Percentiles rank a stretch among this genome's conserved stretches.
phyloP scores from a whole-genome alignment of 1,140 invertebrate genomes.

The Eriosoma lanigerum region DNA sequence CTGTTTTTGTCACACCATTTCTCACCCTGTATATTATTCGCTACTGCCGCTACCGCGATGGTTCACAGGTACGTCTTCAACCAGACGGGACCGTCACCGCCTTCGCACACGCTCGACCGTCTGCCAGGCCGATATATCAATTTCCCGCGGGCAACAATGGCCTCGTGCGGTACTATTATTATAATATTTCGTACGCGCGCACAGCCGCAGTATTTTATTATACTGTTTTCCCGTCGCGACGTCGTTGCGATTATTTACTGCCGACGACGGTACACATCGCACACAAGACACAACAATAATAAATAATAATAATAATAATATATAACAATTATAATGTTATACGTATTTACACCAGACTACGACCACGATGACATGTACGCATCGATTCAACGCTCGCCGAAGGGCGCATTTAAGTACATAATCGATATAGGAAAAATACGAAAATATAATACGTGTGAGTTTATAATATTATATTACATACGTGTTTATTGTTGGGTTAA shows the following conservation, averaged over 20 bases:
- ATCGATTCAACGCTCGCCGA: neutral
- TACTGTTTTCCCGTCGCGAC: neutral
- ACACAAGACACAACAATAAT: neutral
- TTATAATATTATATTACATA: too few relatives aligned
- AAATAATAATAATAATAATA: too few relatives aligned
- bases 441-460: too few relatives aligned
- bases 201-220: too few relatives aligned
- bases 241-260: neutral
- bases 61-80: neutral
- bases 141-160: constrained; percentile 23
- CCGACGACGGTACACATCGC: neutral
- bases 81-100: neutral
- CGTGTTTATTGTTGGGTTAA: too few relatives aligned
- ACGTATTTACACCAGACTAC: too few relatives aligned
- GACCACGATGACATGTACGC: too few relatives aligned
- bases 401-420: too few relatives aligned
- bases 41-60: neutral
- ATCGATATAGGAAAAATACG: too few relatives aligned
- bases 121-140: neutral
- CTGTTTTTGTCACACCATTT: too few relatives aligned
- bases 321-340: too few relatives aligned
- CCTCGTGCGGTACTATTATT: constrained; percentile 25
- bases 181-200: neutral
- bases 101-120: neutral
- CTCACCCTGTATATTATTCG: too few relatives aligned